Evolutionary conservation across 2,113 vertebrate species (phyloP), one percentile per base, ranked within the genome.

Genomic region (Nothobranchius furzeri): DNA sequence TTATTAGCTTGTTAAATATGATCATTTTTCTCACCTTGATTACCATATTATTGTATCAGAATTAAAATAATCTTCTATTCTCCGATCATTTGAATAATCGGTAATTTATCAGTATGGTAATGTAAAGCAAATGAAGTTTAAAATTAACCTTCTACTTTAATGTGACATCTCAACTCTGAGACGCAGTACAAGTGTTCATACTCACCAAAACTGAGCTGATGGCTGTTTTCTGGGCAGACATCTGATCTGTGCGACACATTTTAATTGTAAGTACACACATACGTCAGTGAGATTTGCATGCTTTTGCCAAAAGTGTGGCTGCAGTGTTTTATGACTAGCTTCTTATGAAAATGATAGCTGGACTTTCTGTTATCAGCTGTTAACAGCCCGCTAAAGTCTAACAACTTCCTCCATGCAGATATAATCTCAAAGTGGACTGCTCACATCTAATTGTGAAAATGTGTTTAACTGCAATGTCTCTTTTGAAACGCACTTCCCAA

Each of bases 151-250:
- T 12, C 15, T 3, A 20, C 20, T 20, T 20, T 20, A 20, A 20
- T 20, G 20, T 54, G 13, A 48, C 15, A 50, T 11, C 36, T 45
- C 60, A 49, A 1, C 17, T 58, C 40, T 35, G 6, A 14, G 24
- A 14, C 45, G 7, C 12, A 3, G 30, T 30, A 58, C 20, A 25
- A 30, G 45, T 3, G n/a, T 17, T 61, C 24, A 59, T 48, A 78
- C 92, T 85, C 83, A 93, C 90, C 92, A 37, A 90, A 78, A 66
- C 79, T 88, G 48, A 69, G 69, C 63, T 80, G 86, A 61, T 56
- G 12, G 0, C 42, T 36, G 51, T 81, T 89, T 8, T 85, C 82
- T 51, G 42, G 64, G 53, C 53, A 35, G 13, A 46, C 45, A 40
- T 84, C 70, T 25, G 76, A 71, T 70, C 93, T 94, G 73, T 46